Base-by-base conservation (phyloP, 1,140 invertebrate genomes). In the Drosophila mayri region DNA sequence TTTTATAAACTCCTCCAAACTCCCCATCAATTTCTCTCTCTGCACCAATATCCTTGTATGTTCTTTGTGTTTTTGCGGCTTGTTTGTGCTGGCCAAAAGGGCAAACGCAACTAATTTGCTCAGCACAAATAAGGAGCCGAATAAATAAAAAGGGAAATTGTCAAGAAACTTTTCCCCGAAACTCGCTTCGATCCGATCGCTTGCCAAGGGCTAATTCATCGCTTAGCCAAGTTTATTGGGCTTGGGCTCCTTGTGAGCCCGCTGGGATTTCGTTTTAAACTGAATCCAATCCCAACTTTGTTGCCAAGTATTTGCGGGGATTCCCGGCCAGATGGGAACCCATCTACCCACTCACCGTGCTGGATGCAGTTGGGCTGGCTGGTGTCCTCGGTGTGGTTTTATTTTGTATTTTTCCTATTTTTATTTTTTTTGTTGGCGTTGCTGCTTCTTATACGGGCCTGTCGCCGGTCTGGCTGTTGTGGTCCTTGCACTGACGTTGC, bases 91-190 rank as follows among this genome's bases (percentile, higher is more conserved):
- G 68, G 63, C 50, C 50, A 83, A 85, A 85, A 80, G 77, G 77
- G 38, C 62, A 64, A 79, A 84, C 75, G 66, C 68, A 72, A 68
- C 74, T 82, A 79, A 86, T 86, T 86, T 86, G 65, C 57, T 55
- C 49, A 54, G 59, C 35, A 78, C 72, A 65, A 81, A 77, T 66
- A 67, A 67, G 43, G 63, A 40, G 64, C 30, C 75, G 41, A 71
- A 65, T 57, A 64, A 65, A 73, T 72, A 76, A 58, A 76, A 58
- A 44, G 20, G 41, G 30, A 55, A 59, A 76, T 64, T 50, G 57
- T 60, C 49, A 55, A 55, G 35, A 38, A 67, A 68, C 37, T 65
- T 78, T 52, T 20, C 28, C 43, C 37, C 25, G 10, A 62, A 47
- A 40, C 66, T 41, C 44, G 47, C n/a, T 62, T 58, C 55, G 57